Percentiles rank a stretch among this genome's conserved stretches.
Evolutionary conservation across 2,113 vertebrate species (phyloP).

Genomic region (Malurus alboscapulatus): DNA sequence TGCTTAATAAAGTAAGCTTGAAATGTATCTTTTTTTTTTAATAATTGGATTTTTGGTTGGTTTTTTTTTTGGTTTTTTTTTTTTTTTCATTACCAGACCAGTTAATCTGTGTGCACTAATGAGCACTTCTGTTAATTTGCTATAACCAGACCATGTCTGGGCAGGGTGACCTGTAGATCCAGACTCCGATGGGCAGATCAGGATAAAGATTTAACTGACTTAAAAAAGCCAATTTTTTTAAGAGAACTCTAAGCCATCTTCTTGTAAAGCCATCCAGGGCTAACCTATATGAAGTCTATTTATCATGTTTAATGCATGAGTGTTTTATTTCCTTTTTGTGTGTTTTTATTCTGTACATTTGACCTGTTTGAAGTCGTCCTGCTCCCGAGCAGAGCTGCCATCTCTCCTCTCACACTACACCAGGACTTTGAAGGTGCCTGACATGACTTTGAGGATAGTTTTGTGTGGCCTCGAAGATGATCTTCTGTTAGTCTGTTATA

Average conservation of each 20-base stretch:
- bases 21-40: slow-evolving; percentile 67
- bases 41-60: neutral
- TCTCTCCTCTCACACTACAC: slow-evolving; percentile 13
- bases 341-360: slow-evolving; percentile 62
- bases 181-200: neutral
- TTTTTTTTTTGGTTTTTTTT: neutral
- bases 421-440: slow-evolving; percentile 49
- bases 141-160: slow-evolving; percentile 1
- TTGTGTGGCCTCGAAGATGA: slow-evolving; percentile 65
- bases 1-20: slow-evolving; percentile 85
- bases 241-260: slow-evolving; percentile 75
- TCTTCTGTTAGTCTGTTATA: slow-evolving; percentile 46
- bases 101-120: slow-evolving; percentile 75
- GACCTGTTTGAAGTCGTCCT: slow-evolving; percentile 54
- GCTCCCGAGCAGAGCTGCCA: slow-evolving; percentile 12
- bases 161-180: neutral
- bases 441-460: slow-evolving; percentile 39
- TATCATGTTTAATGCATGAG: slow-evolving; percentile 80
- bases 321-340: slow-evolving; percentile 45
- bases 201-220: slow-evolving; percentile 24
- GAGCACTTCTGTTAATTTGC: slow-evolving; percentile 72
- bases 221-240: slow-evolving; percentile 39
- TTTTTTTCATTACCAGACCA: slow-evolving; percentile 69
- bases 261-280: slow-evolving; percentile 66
- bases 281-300: slow-evolving; percentile 76